phyloP scores from a whole-genome alignment of 2,888 invertebrate genomes.

The Apodemia zela region DNA sequence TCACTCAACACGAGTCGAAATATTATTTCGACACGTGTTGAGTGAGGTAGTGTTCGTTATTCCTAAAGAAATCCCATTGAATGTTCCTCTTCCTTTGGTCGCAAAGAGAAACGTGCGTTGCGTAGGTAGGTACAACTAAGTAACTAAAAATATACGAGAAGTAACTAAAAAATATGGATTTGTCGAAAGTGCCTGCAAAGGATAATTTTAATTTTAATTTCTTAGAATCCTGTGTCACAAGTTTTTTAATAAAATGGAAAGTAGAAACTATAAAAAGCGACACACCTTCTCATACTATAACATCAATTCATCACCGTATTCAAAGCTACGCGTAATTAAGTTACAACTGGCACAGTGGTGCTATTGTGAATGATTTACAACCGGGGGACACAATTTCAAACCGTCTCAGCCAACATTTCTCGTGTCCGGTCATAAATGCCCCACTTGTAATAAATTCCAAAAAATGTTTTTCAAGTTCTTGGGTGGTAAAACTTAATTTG shows the following conservation, averaged over 20 bases:
- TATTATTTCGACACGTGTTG: no score
- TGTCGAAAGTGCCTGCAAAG: no score
- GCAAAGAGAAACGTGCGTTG: no score
- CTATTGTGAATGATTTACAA: constrained; percentile 40
- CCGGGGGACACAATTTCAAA: constrained; percentile 35
- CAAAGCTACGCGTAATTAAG: constrained; percentile 28
- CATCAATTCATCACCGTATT: constrained; percentile 22
- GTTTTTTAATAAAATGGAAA: no score
- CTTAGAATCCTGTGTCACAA: no score
- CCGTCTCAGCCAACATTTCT: constrained; percentile 32
- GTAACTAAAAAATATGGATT: no score
- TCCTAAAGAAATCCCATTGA: no score
- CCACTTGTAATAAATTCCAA: constrained; percentile 35
- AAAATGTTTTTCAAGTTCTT: constrained; percentile 31
- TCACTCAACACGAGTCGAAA: no score
- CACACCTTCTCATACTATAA: constrained; percentile 7
- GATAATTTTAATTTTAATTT: not conserved
- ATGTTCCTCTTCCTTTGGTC: no score
- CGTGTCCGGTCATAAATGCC: constrained; percentile 40
- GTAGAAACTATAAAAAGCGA: not conserved
- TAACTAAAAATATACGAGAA: no score
- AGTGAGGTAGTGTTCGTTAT: no score
- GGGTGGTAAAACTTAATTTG: constrained; percentile 34
- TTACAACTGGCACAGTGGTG: constrained; percentile 25
- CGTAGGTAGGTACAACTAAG: no score